Evolutionary conservation across 2,113 vertebrate species (phyloP).

Genomic region (Chionomys nivalis): DNA sequence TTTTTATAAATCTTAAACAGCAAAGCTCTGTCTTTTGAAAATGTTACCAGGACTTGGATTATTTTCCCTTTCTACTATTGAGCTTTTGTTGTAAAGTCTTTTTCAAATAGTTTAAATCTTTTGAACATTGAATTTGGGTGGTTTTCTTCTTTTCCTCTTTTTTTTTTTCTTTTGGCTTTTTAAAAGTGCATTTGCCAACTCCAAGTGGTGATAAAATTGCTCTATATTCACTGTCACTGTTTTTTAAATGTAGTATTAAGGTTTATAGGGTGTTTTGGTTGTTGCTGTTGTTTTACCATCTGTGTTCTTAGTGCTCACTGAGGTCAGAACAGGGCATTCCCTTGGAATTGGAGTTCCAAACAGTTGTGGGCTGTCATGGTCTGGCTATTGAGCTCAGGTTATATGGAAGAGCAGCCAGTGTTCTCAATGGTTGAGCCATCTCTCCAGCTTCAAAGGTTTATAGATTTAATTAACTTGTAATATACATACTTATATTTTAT

Average conservation of each 20-base stretch:
- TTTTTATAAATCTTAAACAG: background rate
- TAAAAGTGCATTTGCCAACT: background rate
- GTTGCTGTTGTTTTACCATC: background rate
- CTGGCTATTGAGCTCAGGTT: background rate
- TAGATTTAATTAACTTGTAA: background rate
- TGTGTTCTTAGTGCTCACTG: background rate
- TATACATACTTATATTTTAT: background rate
- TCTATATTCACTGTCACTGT: background rate
- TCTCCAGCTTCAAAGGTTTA: background rate
- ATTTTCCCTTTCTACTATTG: background rate
- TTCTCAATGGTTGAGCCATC: background rate
- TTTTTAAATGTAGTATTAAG: background rate
- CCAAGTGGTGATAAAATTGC: background rate
- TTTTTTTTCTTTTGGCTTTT: background rate
- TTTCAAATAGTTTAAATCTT: background rate
- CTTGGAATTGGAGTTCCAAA: background rate
- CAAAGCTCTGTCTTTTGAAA: background rate
- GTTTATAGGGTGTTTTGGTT: background rate
- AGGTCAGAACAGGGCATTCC: background rate
- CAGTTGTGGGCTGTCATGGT: background rate
- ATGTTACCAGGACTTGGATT: background rate
- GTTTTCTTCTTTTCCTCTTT: background rate
- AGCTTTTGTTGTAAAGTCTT: background rate
- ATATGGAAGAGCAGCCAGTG: background rate
- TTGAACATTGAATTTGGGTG: background rate